Percentiles rank a stretch among this genome's conserved stretches.
phyloP scores from a whole-genome alignment of 1,140 invertebrate genomes.

The Monochamus saltuarius region DNA sequence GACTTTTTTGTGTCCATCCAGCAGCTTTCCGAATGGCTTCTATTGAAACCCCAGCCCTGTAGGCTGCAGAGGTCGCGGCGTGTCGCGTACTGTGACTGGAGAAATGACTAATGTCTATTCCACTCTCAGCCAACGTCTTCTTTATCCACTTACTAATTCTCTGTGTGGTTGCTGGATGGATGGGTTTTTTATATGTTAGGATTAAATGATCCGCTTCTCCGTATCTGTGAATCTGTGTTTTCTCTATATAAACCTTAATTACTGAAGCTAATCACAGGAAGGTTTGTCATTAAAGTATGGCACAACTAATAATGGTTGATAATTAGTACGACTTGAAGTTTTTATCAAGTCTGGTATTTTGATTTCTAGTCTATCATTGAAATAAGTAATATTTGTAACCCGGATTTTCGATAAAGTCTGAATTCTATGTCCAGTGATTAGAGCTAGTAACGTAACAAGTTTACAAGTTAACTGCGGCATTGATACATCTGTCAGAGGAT shows the following conservation, averaged over 20 bases:
- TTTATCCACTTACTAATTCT: slow-evolving; percentile 2
- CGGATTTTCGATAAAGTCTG: not conserved
- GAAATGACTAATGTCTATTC: not conserved
- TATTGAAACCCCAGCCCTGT: not conserved
- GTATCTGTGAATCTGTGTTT: not conserved
- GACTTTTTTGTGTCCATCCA: too few species aligned
- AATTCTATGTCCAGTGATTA: too few species aligned
- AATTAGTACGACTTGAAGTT: not conserved
- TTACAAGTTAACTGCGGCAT: too few species aligned
- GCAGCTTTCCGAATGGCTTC: not conserved
- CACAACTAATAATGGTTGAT: not conserved
- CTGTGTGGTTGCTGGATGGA: not conserved
- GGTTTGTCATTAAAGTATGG: not conserved
- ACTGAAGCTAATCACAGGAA: not conserved
- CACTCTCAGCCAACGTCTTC: not conserved
- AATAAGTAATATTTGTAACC: not conserved
- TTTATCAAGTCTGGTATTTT: not conserved
- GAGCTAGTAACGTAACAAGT: too few species aligned
- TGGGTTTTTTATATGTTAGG: not conserved
- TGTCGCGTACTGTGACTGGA: not conserved
- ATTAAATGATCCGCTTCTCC: not conserved
- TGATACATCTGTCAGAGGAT: too few species aligned
- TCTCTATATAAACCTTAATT: not conserved
- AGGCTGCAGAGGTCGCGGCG: not conserved
- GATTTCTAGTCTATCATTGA: not conserved